Evolutionary conservation across 2,797 vertebrate species (phyloP).

Genomic region (Otolemur crassicaudatus): DNA sequence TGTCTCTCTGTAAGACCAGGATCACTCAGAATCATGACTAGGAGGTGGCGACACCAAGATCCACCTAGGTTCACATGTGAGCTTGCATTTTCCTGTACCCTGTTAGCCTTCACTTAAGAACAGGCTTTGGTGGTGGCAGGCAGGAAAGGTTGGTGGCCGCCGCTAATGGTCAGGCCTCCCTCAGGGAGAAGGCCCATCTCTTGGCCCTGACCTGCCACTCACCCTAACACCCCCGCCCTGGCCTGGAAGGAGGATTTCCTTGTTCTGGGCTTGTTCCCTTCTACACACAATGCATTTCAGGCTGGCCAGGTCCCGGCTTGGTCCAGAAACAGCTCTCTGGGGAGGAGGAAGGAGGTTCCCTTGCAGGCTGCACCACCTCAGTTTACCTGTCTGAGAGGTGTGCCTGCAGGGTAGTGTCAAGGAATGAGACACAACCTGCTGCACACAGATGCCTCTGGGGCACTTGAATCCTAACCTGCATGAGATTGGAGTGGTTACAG

Average conservation of each 20-base stretch:
- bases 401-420: background rate
- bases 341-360: background rate
- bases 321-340: background rate
- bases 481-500: background rate
- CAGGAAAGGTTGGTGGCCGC: background rate
- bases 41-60: background rate
- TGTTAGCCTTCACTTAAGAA: background rate
- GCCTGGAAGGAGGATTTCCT: conserved; percentile 48
- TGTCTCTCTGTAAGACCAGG: too few relatives aligned
- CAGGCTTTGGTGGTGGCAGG: too few relatives aligned
- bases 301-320: background rate
- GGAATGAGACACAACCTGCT: too few relatives aligned
- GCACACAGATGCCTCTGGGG: background rate
- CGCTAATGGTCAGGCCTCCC: background rate
- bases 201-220: background rate
- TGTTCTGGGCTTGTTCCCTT: background rate
- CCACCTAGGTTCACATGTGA: accelerated
- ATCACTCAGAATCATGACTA: accelerated
- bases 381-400: accelerated
- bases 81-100: accelerated
- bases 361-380: background rate
- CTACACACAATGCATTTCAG: background rate
- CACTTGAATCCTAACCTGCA: background rate
- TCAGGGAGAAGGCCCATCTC: background rate
- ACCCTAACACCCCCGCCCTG: background rate